Base-by-base conservation (phyloP, 2,797 vertebrate genomes). In the Manis javanica region DNA sequence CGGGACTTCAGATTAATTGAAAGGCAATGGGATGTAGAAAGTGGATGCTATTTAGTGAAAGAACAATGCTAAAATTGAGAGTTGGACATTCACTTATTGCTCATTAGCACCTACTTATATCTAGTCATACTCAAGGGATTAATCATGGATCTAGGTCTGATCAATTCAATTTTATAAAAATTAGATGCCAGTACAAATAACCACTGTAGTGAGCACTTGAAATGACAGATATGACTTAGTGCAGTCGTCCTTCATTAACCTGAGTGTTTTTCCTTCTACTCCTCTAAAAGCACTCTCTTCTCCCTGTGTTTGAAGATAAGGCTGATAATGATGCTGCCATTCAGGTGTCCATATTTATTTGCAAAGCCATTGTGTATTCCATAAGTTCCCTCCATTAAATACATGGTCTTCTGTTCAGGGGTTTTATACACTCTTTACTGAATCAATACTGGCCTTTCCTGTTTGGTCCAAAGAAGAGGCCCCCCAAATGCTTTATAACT, bases 131-230 rank as follows among this genome's bases (percentile, higher is more conserved):
- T 94, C 69, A 86, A 94, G 87, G 63, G 88, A 96, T 91, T 96
- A 89, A 94, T 97, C 81, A 72, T 90, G 88, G 85, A 91, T 94
- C 24, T 66, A 79, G 74, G 86, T 89, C 92, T 97, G 92, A 97
- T 95, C 95, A 96, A 97, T 87, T 90, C 79, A 95, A 93, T 94
- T 94, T 83, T 78, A 88, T 82, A 90, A 89, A 97, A 97, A 97
- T 87, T 94, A 97, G 97, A 96, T 93, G 91, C 79, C 2, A 3
- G 69, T 96, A 95, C 94, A 96, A 97, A 95, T 96, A 93, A 95
- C 92, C 71, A 86, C 64, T 94, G 66, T 95, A 92, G 75, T 64
- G 85, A 97, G 92, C 95, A 89, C 96, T 97, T 97, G 90, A 95
- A 91, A 96, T 75, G 92, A 97, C 82, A 92, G 83, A 86, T 94